Evolutionary conservation across 2,888 invertebrate species (phyloP), one percentile per base, ranked within the genome.

Genomic region (Pecten maximus): DNA sequence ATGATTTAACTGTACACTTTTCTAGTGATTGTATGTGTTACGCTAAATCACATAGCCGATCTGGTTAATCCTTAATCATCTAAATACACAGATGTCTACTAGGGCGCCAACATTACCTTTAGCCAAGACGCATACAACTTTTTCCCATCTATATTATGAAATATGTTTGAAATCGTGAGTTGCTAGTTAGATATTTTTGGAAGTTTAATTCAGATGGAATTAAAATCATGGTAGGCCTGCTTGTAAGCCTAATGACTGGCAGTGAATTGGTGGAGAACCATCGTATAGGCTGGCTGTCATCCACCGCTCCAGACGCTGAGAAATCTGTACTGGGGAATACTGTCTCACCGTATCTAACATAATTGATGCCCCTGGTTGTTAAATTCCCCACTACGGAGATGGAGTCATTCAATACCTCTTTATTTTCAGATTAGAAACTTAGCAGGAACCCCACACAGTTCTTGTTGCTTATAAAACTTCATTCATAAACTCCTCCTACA

Each of bases 111-210:
- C 10, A 35, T 35, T 74, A 74, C 74, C 28, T 35, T 8, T 10
- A 74, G 74, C 74, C 74, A 74, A 74, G 10, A 74, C 35, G 10
- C 0, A 74, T 8, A 10, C 74, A 35, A 74, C 74, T 8, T 35
- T 28, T 54, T 44, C 50, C 23, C 74, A 35, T 74, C 74, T 35
- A 28, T 74, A 74, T 74, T 74, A 74, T 74, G 74, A 74, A 74
- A 74, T 74, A 74, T 74, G 74, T 74, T 23, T 74, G 74, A 74
- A 74, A 74, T 74, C 74, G 74, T 74, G 74, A 74, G 74, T 74
- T 28, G 28, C 74, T 6, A 74, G 74, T 74, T 74, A 74, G 74
- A 74, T 74, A 74, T 74, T 74, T 74, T 74, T 19, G 74, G 74
- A 74, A 74, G 74, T 74, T 74, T 74, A 74, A 74, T 74, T 74